phyloP scores from a whole-genome alignment of 2,888 invertebrate genomes.

The Latrodectus elegans region DNA sequence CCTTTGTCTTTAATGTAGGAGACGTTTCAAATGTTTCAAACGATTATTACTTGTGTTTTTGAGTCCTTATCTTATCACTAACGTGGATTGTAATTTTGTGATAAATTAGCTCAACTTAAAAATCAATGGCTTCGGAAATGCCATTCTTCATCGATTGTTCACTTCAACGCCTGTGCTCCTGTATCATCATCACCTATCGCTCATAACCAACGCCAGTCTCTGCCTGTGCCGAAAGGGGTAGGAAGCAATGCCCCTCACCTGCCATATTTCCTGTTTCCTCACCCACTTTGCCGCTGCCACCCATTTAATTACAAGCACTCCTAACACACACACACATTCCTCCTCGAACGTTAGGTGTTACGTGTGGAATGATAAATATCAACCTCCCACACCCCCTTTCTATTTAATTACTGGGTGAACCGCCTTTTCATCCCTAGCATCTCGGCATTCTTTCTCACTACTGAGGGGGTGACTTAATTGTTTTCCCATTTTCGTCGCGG shows the following conservation, averaged over 20 bases:
- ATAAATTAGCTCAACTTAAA: too few relatives aligned
- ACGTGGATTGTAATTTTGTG: too few relatives aligned
- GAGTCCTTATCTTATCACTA: too few relatives aligned
- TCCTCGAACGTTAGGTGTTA: background rate
- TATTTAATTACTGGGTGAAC: constrained; percentile 14
- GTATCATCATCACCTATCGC: too few relatives aligned
- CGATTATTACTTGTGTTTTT: too few relatives aligned
- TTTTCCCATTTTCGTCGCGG: constrained; percentile 11
- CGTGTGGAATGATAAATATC: constrained; percentile 17
- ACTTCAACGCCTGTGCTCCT: too few relatives aligned
- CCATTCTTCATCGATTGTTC: too few relatives aligned
- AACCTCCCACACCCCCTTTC: background rate
- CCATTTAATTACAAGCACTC: constrained; percentile 12
- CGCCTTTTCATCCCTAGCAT: background rate
- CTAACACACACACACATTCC: background rate
- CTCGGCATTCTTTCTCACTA: background rate
- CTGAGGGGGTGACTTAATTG: constrained; percentile 19
- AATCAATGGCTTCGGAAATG: too few relatives aligned
- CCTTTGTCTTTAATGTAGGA: too few relatives aligned
- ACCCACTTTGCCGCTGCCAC: background rate
- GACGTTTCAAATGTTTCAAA: too few relatives aligned
- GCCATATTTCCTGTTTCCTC: background rate
- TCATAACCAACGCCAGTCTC: too few relatives aligned
- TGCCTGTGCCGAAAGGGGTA: too few relatives aligned
- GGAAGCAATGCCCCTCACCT: background rate